phyloP scores from a whole-genome alignment of 64 coral and sea anemone genomes.

The Porites lutea region DNA sequence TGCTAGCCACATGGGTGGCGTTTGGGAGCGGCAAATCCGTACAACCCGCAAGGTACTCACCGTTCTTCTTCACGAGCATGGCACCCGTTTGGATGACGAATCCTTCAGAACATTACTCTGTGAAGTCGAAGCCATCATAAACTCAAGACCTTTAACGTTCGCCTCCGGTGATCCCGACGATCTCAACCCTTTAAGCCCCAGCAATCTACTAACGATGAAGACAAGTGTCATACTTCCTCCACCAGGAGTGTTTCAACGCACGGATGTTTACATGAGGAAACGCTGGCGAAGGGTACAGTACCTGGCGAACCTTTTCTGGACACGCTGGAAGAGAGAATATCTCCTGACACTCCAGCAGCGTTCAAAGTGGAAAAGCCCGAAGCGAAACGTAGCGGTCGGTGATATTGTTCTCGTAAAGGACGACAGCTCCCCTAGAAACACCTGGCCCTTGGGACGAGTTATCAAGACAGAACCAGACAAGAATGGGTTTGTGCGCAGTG shows the following conservation, averaged over 20 bases:
- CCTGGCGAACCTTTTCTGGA: conserved; percentile 15
- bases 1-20: conserved; percentile 22
- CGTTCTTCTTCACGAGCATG: conserved; percentile 33
- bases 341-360: background rate
- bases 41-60: conserved; percentile 29
- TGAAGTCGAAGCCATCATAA: conserved; percentile 50
- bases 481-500: background rate
- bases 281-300: conserved; percentile 4
- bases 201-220: conserved; percentile 1
- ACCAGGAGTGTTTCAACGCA: background rate
- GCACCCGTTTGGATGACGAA: conserved; percentile 31
- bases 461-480: background rate
- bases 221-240: conserved; percentile 5
- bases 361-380: background rate
- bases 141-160: background rate
- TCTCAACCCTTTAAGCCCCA: conserved; percentile 11
- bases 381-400: background rate
- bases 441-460: conserved; percentile 12
- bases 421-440: background rate
- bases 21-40: conserved; percentile 19
- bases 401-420: too few relatives aligned
- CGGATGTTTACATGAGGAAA: conserved; percentile 21
- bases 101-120: conserved; percentile 36
- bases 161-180: conserved; percentile 17
- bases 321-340: conserved; percentile 20